These are phyloP conservation scores for Zapus hudsonius DNA, from an alignment of 2,113 vertebrate genomes.

Conservation along the genomic window DNA sequence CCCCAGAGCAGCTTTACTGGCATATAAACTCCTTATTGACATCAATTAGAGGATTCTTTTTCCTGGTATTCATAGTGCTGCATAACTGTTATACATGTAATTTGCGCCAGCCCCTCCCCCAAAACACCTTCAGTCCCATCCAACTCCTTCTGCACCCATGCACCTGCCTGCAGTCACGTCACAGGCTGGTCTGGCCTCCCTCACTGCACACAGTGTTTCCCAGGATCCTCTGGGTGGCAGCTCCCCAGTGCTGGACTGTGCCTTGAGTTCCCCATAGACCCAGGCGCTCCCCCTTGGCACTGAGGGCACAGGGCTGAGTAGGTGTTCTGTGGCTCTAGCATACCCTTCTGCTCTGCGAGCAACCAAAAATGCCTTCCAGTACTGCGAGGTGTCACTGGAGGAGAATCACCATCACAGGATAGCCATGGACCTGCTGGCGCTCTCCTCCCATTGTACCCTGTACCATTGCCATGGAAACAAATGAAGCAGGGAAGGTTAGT, in stretches of 20 bases:
- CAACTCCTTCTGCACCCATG: too few species aligned
- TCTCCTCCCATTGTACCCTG: not conserved
- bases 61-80: not conserved
- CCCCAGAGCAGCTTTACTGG: too few species aligned
- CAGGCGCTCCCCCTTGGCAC: too few species aligned
- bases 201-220: rapidly evolving
- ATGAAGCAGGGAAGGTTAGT: not conserved
- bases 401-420: too few species aligned
- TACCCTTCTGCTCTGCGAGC: not conserved
- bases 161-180: not conserved
- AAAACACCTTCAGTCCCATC: not conserved
- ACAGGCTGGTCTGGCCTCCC: too few species aligned
- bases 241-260: rapidly evolving
- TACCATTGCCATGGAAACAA: not conserved
- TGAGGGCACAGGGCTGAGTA: rapidly evolving
- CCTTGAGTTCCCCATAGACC: not conserved
- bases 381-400: rapidly evolving
- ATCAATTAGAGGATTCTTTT: too few species aligned
- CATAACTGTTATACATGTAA: too few species aligned
- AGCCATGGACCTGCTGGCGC: not conserved
- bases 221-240: not conserved
- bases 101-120: too few species aligned
- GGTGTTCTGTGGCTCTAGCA: not conserved
- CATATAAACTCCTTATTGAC: too few species aligned
- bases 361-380: not conserved